Evolutionary conservation across 2,888 invertebrate genomes (phyloP), one percentile per base, ranked within the genome.

Genomic region (Eumerus sabulonum): DNA sequence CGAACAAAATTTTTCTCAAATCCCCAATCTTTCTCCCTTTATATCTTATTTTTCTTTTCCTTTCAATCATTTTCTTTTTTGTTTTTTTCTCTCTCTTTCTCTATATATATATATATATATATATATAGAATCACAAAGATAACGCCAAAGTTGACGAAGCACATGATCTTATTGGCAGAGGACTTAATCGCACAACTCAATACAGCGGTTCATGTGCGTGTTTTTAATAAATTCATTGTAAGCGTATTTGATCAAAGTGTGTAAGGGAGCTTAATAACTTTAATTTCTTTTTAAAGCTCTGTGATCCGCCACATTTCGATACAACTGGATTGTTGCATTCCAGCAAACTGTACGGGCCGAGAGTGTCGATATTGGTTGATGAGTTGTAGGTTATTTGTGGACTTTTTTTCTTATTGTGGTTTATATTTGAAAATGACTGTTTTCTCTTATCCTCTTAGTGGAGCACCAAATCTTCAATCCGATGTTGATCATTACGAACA

Each of bases 401-500:
- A 7, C 27, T 27, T 4, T 27, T n/a, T n/a, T n/a, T n/a, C n/a
- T n/a, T n/a, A n/a, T n/a, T n/a, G n/a, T 27, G 27, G 7, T 27
- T 27, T 27, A 7, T 2, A 4, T 27, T 27, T 27, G 27, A 4
- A 27, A 27, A 27, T 27, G 27, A 2, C 27, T 27, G 2, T 27
- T 27, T 27, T 27, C 27, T 27, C 7, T 2, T 4, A 27, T 27
- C 7, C 54, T 27, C 62, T 2, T 54, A 87, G 88, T 82, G 88
- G 88, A 16, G 87, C 86, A 13, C 84, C 85, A 9, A 87, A 84
- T 85, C 87, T 86, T 4, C 86, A 88, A 83, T 85, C 84, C 60
- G 90, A 91, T 82, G 87, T 88, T 53, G 93, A 93, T 86, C 91
- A 93, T 35, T 93, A 93, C 86, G 93, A 93, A 82, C 93, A 93